Percentiles rank a stretch among this genome's conserved stretches.
Conservation (phyloP, 2,888 invertebrate species). For the Drosophila ustulata region DNA sequence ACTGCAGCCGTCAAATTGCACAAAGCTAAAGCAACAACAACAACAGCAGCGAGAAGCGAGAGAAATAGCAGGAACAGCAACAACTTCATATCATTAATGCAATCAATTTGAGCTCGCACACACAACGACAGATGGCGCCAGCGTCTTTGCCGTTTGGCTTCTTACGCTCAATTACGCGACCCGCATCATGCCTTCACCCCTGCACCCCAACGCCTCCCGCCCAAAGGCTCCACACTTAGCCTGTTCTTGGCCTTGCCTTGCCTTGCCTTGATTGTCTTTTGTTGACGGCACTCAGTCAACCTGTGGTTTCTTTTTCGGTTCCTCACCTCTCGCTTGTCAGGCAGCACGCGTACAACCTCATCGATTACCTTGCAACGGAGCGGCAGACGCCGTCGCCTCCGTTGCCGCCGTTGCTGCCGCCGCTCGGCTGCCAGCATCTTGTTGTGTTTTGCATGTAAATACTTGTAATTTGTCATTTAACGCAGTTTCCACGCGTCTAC, state of each 20-base stretch:
- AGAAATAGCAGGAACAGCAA: slow-evolving; percentile 23
- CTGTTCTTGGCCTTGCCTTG: slow-evolving; percentile 11
- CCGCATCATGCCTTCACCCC: slow-evolving; percentile 17
- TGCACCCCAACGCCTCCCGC: neutral
- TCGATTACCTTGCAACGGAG: slow-evolving; percentile 50
- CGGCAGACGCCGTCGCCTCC: too few relatives aligned
- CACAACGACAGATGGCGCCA: slow-evolving; percentile 55
- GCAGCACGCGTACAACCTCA: slow-evolving; percentile 54
- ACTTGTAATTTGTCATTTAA: slow-evolving; percentile 73
- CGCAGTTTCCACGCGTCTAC: slow-evolving; percentile 31
- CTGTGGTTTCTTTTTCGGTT: slow-evolving; percentile 48
- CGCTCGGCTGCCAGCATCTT: slow-evolving; percentile 46
- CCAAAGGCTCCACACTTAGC: neutral
- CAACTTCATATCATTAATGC: slow-evolving; percentile 59
- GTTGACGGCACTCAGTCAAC: slow-evolving; percentile 42
- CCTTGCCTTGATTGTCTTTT: slow-evolving; percentile 47
- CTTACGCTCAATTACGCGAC: slow-evolving; percentile 58
- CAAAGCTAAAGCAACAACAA: slow-evolving; percentile 12
- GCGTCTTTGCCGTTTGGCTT: slow-evolving; percentile 43
- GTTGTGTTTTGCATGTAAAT: slow-evolving; percentile 70
- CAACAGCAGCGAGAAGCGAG: neutral
- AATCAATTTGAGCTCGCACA: slow-evolving; percentile 48
- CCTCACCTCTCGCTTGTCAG: slow-evolving; percentile 23
- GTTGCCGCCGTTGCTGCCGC: slow-evolving; percentile 13
- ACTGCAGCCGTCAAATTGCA: slow-evolving; percentile 39